Evolutionary conservation across 2,888 invertebrate genomes (phyloP).

Genomic region (Gastracanthus pulcherrimus): DNA sequence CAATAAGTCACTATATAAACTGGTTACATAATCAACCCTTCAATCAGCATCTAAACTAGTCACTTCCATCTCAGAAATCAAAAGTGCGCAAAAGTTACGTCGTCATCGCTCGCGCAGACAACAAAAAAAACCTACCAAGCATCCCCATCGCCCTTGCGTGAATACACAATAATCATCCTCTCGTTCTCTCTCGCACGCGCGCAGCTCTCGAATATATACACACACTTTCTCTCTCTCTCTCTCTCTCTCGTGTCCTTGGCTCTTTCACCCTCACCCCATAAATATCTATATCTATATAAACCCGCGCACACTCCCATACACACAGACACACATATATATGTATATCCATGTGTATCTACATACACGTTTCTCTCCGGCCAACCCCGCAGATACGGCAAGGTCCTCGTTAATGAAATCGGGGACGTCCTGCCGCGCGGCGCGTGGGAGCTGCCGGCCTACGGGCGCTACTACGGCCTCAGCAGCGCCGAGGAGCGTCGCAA

Average conservation of each 20-base stretch:
- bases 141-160: not conserved
- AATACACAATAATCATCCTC: not conserved
- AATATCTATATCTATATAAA: no score
- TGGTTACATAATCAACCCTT: no score
- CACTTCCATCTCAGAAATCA: no score
- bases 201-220: not conserved
- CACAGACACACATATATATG: no score
- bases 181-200: not conserved
- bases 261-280: no score
- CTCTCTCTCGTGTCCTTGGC: not conserved
- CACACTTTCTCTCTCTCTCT: not conserved
- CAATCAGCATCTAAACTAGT: no score
- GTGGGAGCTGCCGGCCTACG: constrained; percentile 63
- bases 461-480: constrained; percentile 63
- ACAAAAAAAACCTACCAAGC: not conserved
- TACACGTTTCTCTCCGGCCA: not conserved
- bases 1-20: no score
- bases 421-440: constrained; percentile 63
- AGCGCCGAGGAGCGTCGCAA: constrained; percentile 71
- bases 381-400: constrained; percentile 67
- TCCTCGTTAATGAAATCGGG: constrained; percentile 68
- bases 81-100: no score
- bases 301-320: no score
- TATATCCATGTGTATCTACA: no score
- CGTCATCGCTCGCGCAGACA: not conserved